Percentiles rank a stretch among this genome's conserved stretches.
Conservation (phyloP, 2,113 vertebrate species). For the Callipepla squamata region DNA sequence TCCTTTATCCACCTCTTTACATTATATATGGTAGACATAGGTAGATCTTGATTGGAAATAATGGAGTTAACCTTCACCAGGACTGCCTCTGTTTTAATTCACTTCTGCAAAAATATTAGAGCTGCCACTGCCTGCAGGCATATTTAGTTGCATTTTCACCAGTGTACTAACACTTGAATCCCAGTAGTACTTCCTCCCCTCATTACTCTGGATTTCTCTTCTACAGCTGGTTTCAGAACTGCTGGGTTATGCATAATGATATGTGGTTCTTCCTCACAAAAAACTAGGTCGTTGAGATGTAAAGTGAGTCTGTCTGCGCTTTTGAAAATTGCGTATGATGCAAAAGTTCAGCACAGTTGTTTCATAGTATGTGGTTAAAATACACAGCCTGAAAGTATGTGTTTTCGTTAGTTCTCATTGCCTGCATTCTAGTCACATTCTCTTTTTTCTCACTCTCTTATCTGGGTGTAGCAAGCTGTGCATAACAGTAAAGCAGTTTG, state of each 20-base stretch:
- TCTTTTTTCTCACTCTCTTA: background rate
- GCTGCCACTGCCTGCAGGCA: background rate
- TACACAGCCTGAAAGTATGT: background rate
- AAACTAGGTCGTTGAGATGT: constrained; percentile 17
- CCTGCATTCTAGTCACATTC: background rate
- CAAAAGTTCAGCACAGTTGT: background rate
- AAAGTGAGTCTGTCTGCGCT: background rate
- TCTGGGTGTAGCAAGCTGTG: background rate
- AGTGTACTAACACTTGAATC: background rate
- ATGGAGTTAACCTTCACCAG: background rate
- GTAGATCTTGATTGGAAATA: background rate
- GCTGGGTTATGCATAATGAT: background rate
- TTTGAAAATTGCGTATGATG: background rate
- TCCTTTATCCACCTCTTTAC: background rate
- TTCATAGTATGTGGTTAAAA: background rate
- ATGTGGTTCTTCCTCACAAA: background rate
- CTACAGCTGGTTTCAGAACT: constrained; percentile 14
- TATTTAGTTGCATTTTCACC: constrained; percentile 31
- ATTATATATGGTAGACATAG: background rate
- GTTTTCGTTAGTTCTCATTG: background rate
- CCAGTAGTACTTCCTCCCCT: background rate
- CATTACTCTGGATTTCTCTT: constrained; percentile 22
- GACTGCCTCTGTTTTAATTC: background rate
- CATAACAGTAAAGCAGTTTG: background rate
- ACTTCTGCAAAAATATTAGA: background rate